Evolutionary conservation across 2,888 invertebrate genomes (phyloP), one percentile per base, ranked within the genome.

Genomic region (Drosophila ustulata): DNA sequence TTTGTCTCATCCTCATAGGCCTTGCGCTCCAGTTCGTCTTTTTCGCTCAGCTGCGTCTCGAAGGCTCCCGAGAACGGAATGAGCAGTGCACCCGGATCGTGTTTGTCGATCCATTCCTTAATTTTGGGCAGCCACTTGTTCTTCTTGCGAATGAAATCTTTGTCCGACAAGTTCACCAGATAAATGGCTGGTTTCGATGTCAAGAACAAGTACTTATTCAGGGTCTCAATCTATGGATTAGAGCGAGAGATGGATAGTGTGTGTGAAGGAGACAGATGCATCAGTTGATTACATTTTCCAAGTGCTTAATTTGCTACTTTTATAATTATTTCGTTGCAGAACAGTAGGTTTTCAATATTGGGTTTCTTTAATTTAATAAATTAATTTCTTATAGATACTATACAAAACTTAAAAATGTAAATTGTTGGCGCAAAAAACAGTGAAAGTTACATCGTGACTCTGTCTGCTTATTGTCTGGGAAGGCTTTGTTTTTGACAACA

Each of bases 131-230:
- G 96, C 98, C 98, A 99, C 93, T 99, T 99, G 91, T 99, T 99
- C 93, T 99, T 99, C 94, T 99, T 99, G 88, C 98, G 95, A 88
- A 98, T 98, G 92, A 98, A 99, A 93, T 99, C 99, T 93, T 98
- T 98, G 93, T 99, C 98, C 0, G 99, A 97, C 72, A 99, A 94
- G 93, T 99, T 99, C 7, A 99, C 96, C 80, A 99, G 94, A 92
- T 99, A 99, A 80, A 99, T 96, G 64, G 97, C 97, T 0, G 99
- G 99, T 92, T 99, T 99, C 0, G 99, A 96, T 9, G 99, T 99
- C 75, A 99, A 93, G 91, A 99, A 98, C 78, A 99, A 93, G 92
- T 99, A 97, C 93, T 97, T 98, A 93, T 99, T 99, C 61, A 99
- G 93, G 45, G 98, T 94, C 93, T 99, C 98, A 92, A 99, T 98